Evolutionary conservation across 2,113 vertebrate genomes (phyloP).

Genomic region (Carassius carassius): DNA sequence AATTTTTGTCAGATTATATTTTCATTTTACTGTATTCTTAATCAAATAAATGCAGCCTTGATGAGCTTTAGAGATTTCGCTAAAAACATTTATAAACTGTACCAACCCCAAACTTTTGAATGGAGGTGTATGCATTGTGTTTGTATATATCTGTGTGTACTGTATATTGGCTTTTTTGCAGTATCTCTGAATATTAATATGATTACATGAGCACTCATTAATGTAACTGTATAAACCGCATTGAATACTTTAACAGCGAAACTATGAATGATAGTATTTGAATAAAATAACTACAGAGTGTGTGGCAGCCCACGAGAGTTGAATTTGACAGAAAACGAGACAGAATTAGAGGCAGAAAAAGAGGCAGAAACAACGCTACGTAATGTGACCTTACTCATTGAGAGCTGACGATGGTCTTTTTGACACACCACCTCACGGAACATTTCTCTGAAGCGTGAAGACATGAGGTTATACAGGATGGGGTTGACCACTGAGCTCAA

Average conservation of each 20-base stretch:
- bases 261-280: neutral
- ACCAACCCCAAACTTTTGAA: neutral
- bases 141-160: neutral
- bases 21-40: neutral
- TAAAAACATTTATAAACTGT: neutral
- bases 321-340: constrained; percentile 21
- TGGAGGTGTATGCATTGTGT: neutral
- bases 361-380: constrained; percentile 72
- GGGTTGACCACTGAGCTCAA: constrained; percentile 86
- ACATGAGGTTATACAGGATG: constrained; percentile 94
- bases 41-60: neutral
- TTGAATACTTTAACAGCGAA: neutral
- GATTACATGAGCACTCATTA: neutral
- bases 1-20: neutral
- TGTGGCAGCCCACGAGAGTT: constrained; percentile 19
- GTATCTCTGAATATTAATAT: neutral
- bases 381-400: constrained; percentile 63
- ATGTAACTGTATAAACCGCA: neutral
- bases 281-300: neutral
- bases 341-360: constrained; percentile 11
- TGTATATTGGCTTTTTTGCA: neutral
- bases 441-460: constrained; percentile 87
- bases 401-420: fast-evolving
- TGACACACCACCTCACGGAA: constrained; percentile 81
- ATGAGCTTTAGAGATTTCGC: neutral